These are phyloP conservation scores for Brachypteracias leptosomus DNA, from an alignment of 2,113 vertebrate species.

Conservation along the genomic window DNA sequence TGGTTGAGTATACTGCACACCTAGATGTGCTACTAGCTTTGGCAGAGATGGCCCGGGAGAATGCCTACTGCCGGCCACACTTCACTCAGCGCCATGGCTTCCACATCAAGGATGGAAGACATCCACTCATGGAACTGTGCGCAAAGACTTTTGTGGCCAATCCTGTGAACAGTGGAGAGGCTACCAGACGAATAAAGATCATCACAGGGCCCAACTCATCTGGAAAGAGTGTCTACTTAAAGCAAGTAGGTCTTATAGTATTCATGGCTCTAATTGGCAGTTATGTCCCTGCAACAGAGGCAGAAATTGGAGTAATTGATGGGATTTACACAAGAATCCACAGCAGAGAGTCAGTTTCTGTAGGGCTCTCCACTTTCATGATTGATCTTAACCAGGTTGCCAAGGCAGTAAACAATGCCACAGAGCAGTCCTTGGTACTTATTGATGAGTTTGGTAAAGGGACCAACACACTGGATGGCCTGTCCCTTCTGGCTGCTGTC, in stretches of 20 bases:
- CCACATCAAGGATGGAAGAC: constrained; percentile 78
- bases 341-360: constrained; percentile 91
- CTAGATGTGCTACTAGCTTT: constrained; percentile 92
- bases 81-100: constrained; percentile 51
- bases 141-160: constrained; percentile 91
- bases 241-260: constrained; percentile 93
- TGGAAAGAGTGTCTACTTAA: constrained; percentile 95
- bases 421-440: constrained; percentile 89
- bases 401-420: constrained; percentile 88
- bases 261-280: constrained; percentile 97
- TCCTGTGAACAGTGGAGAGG: constrained; percentile 79
- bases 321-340: constrained; percentile 94
- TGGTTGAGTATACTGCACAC: constrained; percentile 86
- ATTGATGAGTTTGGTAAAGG: constrained; percentile 99
- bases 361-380: constrained; percentile 96
- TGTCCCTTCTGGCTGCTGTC: constrained; percentile 89
- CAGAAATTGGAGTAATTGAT: constrained; percentile 89
- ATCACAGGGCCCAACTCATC: constrained; percentile 97
- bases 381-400: constrained; percentile 97
- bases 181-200: constrained; percentile 84
- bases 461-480: constrained; percentile 93
- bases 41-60: constrained; percentile 87
- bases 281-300: constrained; percentile 90
- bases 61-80: constrained; percentile 84
- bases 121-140: constrained; percentile 92